These are phyloP conservation scores for Noctua janthe DNA, from an alignment of 2,888 invertebrate species.

Conservation along the genomic window DNA sequence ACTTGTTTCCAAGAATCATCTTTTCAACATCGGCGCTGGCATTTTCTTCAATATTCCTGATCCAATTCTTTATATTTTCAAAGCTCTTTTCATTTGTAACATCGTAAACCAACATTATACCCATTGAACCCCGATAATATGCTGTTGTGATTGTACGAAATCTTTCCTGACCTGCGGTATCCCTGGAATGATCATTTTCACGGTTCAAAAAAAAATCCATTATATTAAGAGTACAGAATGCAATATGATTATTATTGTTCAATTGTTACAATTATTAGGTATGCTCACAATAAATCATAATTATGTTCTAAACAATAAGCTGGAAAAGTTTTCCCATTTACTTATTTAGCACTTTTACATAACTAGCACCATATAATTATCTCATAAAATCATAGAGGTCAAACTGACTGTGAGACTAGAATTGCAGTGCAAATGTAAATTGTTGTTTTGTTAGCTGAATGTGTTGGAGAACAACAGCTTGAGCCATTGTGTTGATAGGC, in stretches of 20 bases:
- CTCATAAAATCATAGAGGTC: constrained; percentile 33
- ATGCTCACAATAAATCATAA: background rate
- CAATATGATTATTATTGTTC: background rate
- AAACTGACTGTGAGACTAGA: constrained; percentile 34
- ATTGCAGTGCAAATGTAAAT: constrained; percentile 60
- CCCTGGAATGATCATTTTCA: constrained; percentile 91
- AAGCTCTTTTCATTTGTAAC: constrained; percentile 99
- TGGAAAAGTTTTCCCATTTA: constrained; percentile 9
- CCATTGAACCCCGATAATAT: constrained; percentile 99
- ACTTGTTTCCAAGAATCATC: constrained; percentile 99
- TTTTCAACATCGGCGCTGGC: constrained; percentile 99
- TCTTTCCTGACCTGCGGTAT: constrained; percentile 99
- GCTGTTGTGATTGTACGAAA: constrained; percentile 99
- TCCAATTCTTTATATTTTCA: constrained; percentile 99
- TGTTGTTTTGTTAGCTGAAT: constrained; percentile 61
- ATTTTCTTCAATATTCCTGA: constrained; percentile 99
- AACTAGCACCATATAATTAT: constrained; percentile 11
- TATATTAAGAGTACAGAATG: background rate
- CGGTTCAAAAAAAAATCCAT: background rate
- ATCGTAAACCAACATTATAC: constrained; percentile 99
- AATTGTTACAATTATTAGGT: constrained; percentile 10
- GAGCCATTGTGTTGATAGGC: constrained; percentile 56
- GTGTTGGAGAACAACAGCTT: constrained; percentile 55
- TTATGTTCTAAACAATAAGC: background rate
- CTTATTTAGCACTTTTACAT: constrained; percentile 14